Percentiles rank a stretch among this genome's conserved stretches.
Conservation (phyloP, 1,140 invertebrate genomes). For the Ceratina australensis region DNA sequence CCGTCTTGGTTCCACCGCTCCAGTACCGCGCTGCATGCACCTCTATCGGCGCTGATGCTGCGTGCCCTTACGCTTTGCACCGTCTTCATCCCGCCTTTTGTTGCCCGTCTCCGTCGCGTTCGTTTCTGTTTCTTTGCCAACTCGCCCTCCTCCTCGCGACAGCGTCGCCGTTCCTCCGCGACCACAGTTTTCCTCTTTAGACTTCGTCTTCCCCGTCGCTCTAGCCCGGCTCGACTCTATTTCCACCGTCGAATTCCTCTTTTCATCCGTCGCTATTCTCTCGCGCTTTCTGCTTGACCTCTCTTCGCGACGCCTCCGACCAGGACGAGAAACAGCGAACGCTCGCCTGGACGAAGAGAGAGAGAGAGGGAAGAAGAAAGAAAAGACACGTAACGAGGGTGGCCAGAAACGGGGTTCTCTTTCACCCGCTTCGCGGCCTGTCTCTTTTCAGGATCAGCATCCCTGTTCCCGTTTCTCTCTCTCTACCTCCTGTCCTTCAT, state of each 20-base stretch:
- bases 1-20: not conserved
- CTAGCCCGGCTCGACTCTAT: conserved; percentile 15
- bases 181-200: conserved; percentile 1
- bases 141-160: not conserved
- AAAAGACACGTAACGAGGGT: conserved; percentile 31
- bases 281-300: conserved; percentile 34
- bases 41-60: not conserved
- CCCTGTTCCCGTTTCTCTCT: conserved; percentile 39
- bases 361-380: not conserved
- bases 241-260: conserved; percentile 13
- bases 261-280: conserved; percentile 10
- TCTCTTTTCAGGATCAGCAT: conserved; percentile 39
- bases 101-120: conserved; percentile 1
- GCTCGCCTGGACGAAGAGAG: not conserved
- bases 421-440: not conserved
- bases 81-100: conserved; percentile 18
- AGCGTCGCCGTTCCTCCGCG: not conserved
- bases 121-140: conserved; percentile 20
- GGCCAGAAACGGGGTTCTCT: conserved; percentile 8
- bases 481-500: conserved; percentile 41
- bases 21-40: not conserved
- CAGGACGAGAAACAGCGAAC: conserved; percentile 11
- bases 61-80: not conserved
- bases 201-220: conserved; percentile 1
- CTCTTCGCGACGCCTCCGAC: not conserved